Conservation (phyloP, 2,113 vertebrate species). For the Rhadina sibilatrix region DNA sequence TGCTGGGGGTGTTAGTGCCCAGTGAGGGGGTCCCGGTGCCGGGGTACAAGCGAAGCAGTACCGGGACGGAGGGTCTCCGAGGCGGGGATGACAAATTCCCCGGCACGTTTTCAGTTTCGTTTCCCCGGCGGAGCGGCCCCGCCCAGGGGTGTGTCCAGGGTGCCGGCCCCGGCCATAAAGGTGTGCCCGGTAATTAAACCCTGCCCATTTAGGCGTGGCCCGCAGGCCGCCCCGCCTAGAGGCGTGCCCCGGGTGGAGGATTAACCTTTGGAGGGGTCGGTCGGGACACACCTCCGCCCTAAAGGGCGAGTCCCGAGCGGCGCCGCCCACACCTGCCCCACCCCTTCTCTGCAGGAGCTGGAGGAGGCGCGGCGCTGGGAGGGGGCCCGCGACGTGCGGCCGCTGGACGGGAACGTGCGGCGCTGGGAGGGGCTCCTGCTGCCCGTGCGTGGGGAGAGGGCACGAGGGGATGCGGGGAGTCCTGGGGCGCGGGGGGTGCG, state of each 20-base stretch:
- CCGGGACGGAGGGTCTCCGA: background rate
- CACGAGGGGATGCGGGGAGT: background rate
- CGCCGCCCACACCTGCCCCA: background rate
- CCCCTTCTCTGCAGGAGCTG: slow-evolving; percentile 57
- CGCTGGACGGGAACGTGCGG: background rate
- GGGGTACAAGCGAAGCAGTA: background rate
- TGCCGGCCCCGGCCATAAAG: rapidly evolving
- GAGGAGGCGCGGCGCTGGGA: background rate
- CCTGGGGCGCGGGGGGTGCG: background rate
- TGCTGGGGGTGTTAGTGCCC: background rate
- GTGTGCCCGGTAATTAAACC: background rate
- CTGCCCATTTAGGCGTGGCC: background rate
- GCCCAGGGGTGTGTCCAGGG: background rate
- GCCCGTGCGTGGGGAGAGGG: slow-evolving; percentile 49
- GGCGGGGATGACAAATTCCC: background rate
- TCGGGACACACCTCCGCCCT: background rate
- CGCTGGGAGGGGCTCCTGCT: slow-evolving; percentile 58
- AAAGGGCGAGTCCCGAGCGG: rapidly evolving
- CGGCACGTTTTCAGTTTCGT: background rate
- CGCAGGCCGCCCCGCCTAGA: background rate
- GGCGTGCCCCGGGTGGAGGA: rapidly evolving
- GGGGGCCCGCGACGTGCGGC: slow-evolving; percentile 7
- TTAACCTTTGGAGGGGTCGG: too few relatives aligned
- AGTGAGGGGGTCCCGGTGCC: background rate
- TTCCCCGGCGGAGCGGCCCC: background rate